Evolutionary conservation across 2,888 invertebrate genomes (phyloP).

Genomic region (Cecidostiba fungosa): DNA sequence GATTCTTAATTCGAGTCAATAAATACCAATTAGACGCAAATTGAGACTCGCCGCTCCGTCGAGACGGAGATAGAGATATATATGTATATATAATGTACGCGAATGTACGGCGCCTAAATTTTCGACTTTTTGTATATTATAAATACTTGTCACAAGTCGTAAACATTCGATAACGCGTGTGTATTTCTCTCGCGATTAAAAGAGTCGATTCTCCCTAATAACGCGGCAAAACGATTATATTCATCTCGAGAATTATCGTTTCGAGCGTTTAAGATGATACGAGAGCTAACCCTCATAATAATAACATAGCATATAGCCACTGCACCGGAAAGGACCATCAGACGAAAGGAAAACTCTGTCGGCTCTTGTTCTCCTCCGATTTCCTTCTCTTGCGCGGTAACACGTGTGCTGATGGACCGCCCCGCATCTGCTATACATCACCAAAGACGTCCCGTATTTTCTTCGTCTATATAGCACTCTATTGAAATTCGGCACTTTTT

Average conservation of each 20-base stretch:
- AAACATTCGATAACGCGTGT: not conserved
- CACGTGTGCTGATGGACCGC: not conserved
- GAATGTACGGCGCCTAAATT: not conserved
- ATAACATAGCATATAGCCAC: not conserved
- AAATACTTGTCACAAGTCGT: no score
- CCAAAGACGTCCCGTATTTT: not conserved
- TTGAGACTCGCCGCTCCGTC: constrained; percentile 65
- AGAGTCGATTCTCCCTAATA: no score
- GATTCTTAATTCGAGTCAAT: constrained; percentile 74
- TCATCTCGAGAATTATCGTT: not conserved
- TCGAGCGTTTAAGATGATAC: not conserved
- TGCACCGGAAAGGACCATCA: not conserved
- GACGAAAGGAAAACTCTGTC: not conserved
- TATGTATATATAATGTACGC: not conserved
- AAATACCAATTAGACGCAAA: constrained; percentile 77
- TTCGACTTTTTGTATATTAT: not conserved
- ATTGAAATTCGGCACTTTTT: not conserved
- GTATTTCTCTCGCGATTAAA: not conserved
- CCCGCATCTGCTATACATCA: not conserved
- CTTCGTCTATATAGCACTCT: no score
- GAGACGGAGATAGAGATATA: not conserved
- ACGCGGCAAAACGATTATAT: not conserved
- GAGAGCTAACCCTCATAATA: not conserved
- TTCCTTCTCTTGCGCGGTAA: not conserved
- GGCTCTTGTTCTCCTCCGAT: not conserved